Base-by-base conservation (phyloP, 1,140 invertebrate species). In the Myzus persicae region DNA sequence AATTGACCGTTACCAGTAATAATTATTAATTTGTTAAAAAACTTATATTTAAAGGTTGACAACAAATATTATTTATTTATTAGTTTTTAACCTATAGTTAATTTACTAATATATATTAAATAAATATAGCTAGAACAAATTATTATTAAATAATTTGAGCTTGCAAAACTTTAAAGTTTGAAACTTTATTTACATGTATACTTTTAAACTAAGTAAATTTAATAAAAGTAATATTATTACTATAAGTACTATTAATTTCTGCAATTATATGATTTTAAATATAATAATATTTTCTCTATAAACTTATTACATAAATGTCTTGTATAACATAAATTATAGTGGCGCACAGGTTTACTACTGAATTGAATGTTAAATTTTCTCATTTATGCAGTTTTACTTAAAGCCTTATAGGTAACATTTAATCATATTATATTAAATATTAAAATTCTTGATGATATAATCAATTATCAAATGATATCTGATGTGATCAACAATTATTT, bases 11-110 rank as follows among this genome's bases (percentile, higher is more conserved):
- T 90, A 67, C 89, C 14, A 26, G 9, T 6, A 89, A 90, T 90
- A 90, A 90, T 90, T 51, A 38, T 88, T 54, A 40, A n/a, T 54
- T 90, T 5, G 51, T 9, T 40, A 89, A 90, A 90, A 85, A 82
- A 82, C 20, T 36, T 18, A 20, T 9, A 81, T 18, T 82, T 82
- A 82, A 82, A 82, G 36, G 36, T 82, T 82, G 76, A 82, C 76
- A 38, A 82, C 76, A 38, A 76, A n/a, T 76, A 76, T 76, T 76
- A n/a, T 76, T 76, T n/a, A 76, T 76, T 76, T 76, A 76, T 76
- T 76, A n/a, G 59, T 76, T n/a, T 76, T 76, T 76, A n/a, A 76
- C 14, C 5, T 20, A 76, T n/a, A 76, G 4, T n/a, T n/a, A n/a
- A 76, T 76, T 76, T 20, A 76, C 3, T 36, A n/a, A n/a, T n/a